Conservation (phyloP, 2,113 vertebrate species). For the Cavia aperea region DNA sequence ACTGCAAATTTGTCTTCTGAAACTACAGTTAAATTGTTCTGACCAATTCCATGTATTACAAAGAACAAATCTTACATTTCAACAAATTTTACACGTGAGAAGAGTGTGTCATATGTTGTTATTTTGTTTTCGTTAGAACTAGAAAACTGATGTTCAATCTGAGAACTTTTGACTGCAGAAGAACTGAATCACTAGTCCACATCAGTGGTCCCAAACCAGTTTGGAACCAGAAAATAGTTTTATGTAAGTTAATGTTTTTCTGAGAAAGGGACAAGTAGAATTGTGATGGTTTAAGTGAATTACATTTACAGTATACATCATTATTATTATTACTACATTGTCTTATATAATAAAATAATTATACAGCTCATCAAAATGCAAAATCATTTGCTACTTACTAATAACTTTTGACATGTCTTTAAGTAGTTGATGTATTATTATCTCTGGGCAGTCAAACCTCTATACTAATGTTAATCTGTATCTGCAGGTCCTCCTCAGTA, state of each 20-base stretch:
- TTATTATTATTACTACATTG: neutral
- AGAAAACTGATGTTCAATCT: neutral
- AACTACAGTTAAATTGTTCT: neutral
- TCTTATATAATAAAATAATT: neutral
- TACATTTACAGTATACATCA: neutral
- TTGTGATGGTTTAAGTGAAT: neutral
- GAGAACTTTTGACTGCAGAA: neutral
- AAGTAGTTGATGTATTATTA: neutral
- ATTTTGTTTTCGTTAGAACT: neutral
- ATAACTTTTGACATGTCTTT: neutral
- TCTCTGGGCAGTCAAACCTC: neutral
- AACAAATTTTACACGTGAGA: neutral
- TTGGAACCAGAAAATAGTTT: neutral
- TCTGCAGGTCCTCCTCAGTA: neutral
- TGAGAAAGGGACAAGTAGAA: neutral
- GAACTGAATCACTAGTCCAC: no score
- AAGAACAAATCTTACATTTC: neutral
- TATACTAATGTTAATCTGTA: neutral
- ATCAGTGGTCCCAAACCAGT: neutral
- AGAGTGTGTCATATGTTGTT: neutral
- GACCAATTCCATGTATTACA: neutral
- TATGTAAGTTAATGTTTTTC: neutral
- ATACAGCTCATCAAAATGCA: neutral
- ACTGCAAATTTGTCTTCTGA: neutral
- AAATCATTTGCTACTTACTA: neutral